phyloP scores from a whole-genome alignment of 2,888 invertebrate species.

The Xestia sexstrigata region DNA sequence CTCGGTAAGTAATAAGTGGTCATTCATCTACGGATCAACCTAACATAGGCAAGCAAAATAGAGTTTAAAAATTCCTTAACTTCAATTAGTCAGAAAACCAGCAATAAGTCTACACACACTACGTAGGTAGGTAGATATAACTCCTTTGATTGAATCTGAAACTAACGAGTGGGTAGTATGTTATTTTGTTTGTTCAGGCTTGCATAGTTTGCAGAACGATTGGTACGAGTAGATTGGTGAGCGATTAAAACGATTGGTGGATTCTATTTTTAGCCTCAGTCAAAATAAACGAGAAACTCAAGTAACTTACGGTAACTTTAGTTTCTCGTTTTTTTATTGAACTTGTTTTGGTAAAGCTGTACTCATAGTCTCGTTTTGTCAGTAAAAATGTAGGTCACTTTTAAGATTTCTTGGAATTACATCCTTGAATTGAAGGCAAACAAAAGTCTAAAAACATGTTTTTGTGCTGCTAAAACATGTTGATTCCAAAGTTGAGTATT shows the following conservation, averaged over 20 bases:
- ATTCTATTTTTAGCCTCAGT: background rate
- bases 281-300: background rate
- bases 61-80: background rate
- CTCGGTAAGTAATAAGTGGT: too few species aligned
- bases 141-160: background rate
- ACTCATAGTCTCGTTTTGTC: too few species aligned
- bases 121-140: background rate
- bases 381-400: too few species aligned
- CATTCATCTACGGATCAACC: too few species aligned
- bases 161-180: background rate
- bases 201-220: background rate
- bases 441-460: too few species aligned
- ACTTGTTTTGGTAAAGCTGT: background rate
- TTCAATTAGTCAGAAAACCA: background rate
- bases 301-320: background rate
- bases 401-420: too few species aligned
- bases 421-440: too few species aligned
- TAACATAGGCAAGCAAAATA: too few species aligned
- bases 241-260: too few species aligned
- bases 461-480: too few species aligned
- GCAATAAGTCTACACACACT: background rate
- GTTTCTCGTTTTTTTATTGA: background rate
- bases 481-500: too few species aligned
- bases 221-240: too few species aligned
- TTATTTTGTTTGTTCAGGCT: background rate